phyloP scores from a whole-genome alignment of 2,113 vertebrate species.

The Argyrosomus japonicus region DNA sequence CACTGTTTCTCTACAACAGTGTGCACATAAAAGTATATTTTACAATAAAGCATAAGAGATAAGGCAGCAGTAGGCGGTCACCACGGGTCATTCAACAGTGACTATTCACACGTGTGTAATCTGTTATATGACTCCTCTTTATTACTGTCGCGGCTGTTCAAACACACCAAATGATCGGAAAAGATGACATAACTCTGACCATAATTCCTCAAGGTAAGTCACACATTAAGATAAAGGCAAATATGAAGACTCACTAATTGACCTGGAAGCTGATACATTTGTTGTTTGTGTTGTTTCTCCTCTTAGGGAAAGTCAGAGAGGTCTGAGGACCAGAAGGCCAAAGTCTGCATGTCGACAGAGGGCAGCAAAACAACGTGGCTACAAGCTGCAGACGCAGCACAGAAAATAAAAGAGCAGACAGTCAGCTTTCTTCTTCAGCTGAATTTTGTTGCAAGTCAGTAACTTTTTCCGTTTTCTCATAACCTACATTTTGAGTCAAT shows the following conservation, averaged over 20 bases:
- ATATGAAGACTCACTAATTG: neutral
- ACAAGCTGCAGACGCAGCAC: neutral
- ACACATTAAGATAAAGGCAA: neutral
- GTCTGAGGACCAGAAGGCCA: conserved; percentile 2
- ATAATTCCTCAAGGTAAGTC: neutral
- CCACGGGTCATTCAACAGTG: neutral
- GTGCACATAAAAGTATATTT: neutral
- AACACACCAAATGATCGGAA: neutral
- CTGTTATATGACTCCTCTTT: neutral
- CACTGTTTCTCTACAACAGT: neutral
- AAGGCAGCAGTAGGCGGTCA: neutral
- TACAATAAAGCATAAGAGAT: neutral
- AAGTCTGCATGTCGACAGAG: neutral
- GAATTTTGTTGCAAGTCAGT: neutral
- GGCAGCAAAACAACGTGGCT: neutral
- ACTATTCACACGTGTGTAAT: neutral
- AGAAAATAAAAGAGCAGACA: neutral
- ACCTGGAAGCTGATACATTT: conserved; percentile 8
- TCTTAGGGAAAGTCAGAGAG: neutral
- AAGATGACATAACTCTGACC: neutral
- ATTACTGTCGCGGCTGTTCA: neutral
- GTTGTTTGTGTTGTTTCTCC: neutral
- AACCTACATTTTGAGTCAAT: neutral
- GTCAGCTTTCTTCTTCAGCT: neutral
- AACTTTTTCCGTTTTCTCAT: neutral